phyloP scores from a whole-genome alignment of 2,113 vertebrate species.

The Pteronura brasiliensis region DNA sequence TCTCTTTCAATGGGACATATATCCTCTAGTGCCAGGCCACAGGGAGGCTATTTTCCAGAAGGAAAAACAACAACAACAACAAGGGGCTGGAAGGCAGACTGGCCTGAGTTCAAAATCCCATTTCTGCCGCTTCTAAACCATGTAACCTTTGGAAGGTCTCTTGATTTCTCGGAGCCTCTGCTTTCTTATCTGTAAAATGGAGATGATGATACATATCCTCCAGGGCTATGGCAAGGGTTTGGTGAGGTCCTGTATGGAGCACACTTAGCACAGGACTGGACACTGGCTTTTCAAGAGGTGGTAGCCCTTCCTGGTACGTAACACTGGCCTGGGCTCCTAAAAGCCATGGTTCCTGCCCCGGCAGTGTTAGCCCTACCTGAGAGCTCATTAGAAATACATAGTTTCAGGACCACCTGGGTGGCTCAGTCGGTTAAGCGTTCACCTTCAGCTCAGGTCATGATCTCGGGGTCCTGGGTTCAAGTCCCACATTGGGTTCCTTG shows the following conservation, averaged over 20 bases:
- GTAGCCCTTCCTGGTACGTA: not conserved
- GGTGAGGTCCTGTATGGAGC: not conserved
- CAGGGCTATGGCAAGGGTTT: not conserved
- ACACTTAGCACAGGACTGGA: not conserved
- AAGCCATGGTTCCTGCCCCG: not conserved
- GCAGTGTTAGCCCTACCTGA: not conserved
- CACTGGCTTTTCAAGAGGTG: not conserved
- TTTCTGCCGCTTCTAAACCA: not conserved
- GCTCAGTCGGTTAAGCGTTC: not conserved
- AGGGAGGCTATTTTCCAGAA: conserved; percentile 17
- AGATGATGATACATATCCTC: not conserved
- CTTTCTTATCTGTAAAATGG: conserved; percentile 9
- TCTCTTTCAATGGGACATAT: not conserved
- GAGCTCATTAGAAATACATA: not conserved
- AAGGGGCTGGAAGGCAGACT: not conserved
- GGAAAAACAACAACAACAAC: too few species aligned
- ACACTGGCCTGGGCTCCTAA: not conserved
- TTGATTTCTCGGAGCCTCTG: not conserved
- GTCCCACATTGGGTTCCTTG: too few species aligned
- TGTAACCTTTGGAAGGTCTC: not conserved
- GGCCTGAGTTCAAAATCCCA: not conserved
- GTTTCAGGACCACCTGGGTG: not conserved
- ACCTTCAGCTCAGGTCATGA: not conserved
- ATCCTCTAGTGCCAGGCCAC: not conserved
- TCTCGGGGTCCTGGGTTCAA: too few species aligned